Percentiles rank a stretch among this genome's conserved stretches.
These are phyloP conservation scores for Neoitamus cyanurus DNA, from an alignment of 2,888 invertebrate genomes.

Conservation along the genomic window DNA sequence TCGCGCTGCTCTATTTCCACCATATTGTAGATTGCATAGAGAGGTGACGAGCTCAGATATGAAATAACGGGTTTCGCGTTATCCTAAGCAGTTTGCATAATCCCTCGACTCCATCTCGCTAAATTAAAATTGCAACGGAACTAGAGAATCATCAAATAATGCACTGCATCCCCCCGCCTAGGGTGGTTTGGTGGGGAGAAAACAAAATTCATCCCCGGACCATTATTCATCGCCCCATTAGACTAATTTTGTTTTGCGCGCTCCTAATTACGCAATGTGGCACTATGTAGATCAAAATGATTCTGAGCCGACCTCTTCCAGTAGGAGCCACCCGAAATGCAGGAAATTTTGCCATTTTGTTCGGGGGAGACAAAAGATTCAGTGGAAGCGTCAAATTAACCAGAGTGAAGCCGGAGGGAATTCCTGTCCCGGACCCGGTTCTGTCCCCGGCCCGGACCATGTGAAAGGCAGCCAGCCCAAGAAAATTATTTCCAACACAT, in stretches of 20 bases:
- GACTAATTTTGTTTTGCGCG: slow-evolving; percentile 47
- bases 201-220: slow-evolving; percentile 46
- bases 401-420: slow-evolving; percentile 7
- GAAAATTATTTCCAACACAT: slow-evolving; percentile 48
- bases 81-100: background rate
- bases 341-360: slow-evolving; percentile 39
- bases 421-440: background rate
- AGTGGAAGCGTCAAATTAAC: background rate
- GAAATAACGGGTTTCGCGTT: background rate
- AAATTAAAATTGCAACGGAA: background rate
- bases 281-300: background rate
- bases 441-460: background rate
- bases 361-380: background rate
- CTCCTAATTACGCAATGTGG: slow-evolving; percentile 44
- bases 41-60: background rate
- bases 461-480: slow-evolving; percentile 32
- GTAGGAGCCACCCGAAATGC: slow-evolving; percentile 11
- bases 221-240: slow-evolving; percentile 46
- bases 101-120: background rate
- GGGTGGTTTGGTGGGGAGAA: background rate
- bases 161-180: background rate
- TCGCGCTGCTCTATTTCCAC: background rate
- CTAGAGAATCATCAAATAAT: background rate
- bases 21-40: background rate
- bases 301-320: background rate